These are phyloP conservation scores for Larimichthys crocea DNA, from an alignment of 2,113 vertebrate genomes.

Conservation along the genomic window DNA sequence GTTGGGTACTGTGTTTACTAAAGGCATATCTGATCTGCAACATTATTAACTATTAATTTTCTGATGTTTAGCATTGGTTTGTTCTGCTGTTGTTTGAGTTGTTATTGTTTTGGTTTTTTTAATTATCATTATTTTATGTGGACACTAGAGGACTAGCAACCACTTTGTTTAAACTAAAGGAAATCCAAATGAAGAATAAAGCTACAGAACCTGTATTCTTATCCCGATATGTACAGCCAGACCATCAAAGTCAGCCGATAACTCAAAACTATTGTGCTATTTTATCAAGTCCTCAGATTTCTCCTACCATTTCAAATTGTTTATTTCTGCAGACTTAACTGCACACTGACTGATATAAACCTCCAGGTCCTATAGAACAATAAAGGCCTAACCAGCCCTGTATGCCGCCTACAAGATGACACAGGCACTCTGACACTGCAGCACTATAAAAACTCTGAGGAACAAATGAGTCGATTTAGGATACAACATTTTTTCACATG, in stretches of 20 bases:
- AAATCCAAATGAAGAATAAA: neutral
- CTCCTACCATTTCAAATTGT: neutral
- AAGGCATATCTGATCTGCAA: too few relatives aligned
- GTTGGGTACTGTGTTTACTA: too few relatives aligned
- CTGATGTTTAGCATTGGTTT: too few relatives aligned
- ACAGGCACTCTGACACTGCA: slow-evolving; percentile 13
- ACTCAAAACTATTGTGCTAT: neutral
- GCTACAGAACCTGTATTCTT: neutral
- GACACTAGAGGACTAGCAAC: neutral
- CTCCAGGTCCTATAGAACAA: slow-evolving; percentile 6
- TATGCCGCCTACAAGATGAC: slow-evolving; percentile 41
- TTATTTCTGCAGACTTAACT: slow-evolving; percentile 10
- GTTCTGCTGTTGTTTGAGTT: neutral
- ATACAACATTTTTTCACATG: slow-evolving; percentile 35
- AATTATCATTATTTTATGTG: neutral
- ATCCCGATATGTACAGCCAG: neutral
- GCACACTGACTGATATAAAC: slow-evolving; percentile 17
- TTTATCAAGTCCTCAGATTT: neutral
- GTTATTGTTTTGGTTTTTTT: neutral
- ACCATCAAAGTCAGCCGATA: neutral
- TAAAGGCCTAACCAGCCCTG: slow-evolving; percentile 26
- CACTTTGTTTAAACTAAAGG: neutral
- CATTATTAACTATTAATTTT: too few relatives aligned
- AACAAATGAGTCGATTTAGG: slow-evolving; percentile 41
- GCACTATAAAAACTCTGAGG: slow-evolving; percentile 29